phyloP scores from a whole-genome alignment of 2,888 invertebrate genomes.

The Lissonota sp. region DNA sequence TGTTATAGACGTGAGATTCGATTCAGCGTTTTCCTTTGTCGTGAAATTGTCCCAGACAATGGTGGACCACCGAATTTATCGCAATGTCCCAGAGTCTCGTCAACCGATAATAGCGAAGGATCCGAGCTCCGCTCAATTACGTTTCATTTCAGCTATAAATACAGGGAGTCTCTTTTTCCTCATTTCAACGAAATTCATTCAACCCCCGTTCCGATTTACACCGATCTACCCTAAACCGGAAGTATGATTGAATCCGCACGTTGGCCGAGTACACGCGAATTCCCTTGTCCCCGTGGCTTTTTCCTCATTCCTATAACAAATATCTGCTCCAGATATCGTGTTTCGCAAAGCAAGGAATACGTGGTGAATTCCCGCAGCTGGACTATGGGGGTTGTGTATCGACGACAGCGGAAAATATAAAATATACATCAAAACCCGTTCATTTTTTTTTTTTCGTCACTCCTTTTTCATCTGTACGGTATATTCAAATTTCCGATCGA shows the following conservation, averaged over 20 bases:
- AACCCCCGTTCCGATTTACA: not conserved
- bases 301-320: not conserved
- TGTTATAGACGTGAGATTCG: conserved; percentile 53
- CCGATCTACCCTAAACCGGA: not conserved
- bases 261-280: not conserved
- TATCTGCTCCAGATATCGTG: not conserved
- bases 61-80: conserved; percentile 70
- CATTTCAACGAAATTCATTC: no score
- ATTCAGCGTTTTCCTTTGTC: conserved; percentile 77
- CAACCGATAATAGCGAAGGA: not conserved
- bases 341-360: conserved; percentile 6
- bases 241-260: conserved; percentile 1
- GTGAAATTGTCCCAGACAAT: conserved; percentile 71
- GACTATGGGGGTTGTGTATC: conserved; percentile 19
- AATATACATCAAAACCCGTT: conserved; percentile 79
- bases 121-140: no score
- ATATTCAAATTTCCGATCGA: conserved; percentile 83
- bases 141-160: no score
- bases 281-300: not conserved
- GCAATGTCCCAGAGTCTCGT: not conserved
- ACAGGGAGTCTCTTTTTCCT: no score
- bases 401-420: conserved; percentile 70
- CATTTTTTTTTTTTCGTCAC: conserved; percentile 52
- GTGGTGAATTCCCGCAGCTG: conserved; percentile 18
- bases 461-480: conserved; percentile 72